phyloP scores from a whole-genome alignment of 1,140 invertebrate species.

The Drosophila suzukii region DNA sequence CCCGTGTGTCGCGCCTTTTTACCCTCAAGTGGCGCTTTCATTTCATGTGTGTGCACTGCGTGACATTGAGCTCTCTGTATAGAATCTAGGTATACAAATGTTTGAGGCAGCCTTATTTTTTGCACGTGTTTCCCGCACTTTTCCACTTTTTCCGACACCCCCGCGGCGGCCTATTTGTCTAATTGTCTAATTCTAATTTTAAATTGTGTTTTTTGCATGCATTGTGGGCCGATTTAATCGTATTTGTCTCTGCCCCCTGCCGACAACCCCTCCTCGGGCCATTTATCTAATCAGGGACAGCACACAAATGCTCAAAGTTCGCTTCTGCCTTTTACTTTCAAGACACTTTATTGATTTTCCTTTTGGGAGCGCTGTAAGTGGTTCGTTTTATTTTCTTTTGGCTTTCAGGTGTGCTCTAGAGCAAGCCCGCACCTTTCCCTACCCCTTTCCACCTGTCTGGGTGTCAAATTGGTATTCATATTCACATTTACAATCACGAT shows the following conservation, averaged over 20 bases:
- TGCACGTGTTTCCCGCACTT: constrained; percentile 44
- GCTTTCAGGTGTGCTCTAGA: constrained; percentile 44
- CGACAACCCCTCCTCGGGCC: neutral
- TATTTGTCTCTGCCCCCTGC: constrained; percentile 32
- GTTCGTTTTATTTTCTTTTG: constrained; percentile 39
- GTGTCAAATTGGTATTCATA: constrained; percentile 53
- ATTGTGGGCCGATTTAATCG: constrained; percentile 49
- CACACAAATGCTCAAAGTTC: constrained; percentile 60
- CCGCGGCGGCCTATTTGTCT: constrained; percentile 58
- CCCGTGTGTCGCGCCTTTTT: constrained; percentile 44
- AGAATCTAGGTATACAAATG: neutral
- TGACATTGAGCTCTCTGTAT: constrained; percentile 65
- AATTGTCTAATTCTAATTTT: constrained; percentile 78
- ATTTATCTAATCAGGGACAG: constrained; percentile 72
- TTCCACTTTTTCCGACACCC: neutral
- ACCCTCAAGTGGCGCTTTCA: constrained; percentile 14
- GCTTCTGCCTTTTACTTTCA: constrained; percentile 61
- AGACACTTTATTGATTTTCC: constrained; percentile 74
- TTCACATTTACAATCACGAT: constrained; percentile 53
- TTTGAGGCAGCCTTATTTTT: constrained; percentile 7
- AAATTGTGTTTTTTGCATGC: constrained; percentile 50
- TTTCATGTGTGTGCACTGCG: constrained; percentile 22
- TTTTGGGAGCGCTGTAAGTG: constrained; percentile 34
- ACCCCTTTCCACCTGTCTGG: constrained; percentile 19
- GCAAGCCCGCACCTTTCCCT: constrained; percentile 1